Percentiles rank a stretch among this genome's conserved stretches.
Conservation (phyloP, 2,888 invertebrate species). For the Malthinus seriepunctatus region DNA sequence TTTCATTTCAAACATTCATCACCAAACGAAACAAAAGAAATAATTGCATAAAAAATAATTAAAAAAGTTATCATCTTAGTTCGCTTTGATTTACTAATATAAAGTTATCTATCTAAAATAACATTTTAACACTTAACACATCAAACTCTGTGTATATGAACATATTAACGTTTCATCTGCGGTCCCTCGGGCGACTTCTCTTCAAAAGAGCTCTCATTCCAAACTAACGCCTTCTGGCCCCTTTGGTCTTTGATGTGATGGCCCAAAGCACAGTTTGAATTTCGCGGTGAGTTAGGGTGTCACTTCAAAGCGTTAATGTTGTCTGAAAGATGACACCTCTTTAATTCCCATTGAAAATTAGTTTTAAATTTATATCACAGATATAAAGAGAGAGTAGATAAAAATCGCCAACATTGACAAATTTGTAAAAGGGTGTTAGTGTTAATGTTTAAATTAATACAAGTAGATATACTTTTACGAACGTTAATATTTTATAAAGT, state of each 20-base stretch:
- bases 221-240: constrained; percentile 49
- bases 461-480: background rate
- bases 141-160: constrained; percentile 39
- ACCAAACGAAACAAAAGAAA: background rate
- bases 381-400: constrained; percentile 6
- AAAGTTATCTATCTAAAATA: constrained; percentile 5
- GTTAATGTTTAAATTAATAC: constrained; percentile 5
- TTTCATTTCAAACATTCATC: too few species aligned
- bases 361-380: constrained; percentile 53
- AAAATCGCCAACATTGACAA: constrained; percentile 9
- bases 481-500: too few species aligned
- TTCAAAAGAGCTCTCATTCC: constrained; percentile 49
- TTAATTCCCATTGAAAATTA: constrained; percentile 54
- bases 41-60: background rate
- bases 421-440: background rate
- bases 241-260: constrained; percentile 45
- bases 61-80: background rate
- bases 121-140: constrained; percentile 33
- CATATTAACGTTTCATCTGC: constrained; percentile 33
- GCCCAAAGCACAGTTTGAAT: constrained; percentile 47
- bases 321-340: constrained; percentile 53
- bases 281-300: constrained; percentile 41
- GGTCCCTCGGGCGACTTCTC: constrained; percentile 39
- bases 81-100: background rate
- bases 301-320: constrained; percentile 47